Percentiles rank a stretch among this genome's conserved stretches.
phyloP scores from a whole-genome alignment of 2,797 vertebrate genomes.

The Cyprinella venusta region DNA sequence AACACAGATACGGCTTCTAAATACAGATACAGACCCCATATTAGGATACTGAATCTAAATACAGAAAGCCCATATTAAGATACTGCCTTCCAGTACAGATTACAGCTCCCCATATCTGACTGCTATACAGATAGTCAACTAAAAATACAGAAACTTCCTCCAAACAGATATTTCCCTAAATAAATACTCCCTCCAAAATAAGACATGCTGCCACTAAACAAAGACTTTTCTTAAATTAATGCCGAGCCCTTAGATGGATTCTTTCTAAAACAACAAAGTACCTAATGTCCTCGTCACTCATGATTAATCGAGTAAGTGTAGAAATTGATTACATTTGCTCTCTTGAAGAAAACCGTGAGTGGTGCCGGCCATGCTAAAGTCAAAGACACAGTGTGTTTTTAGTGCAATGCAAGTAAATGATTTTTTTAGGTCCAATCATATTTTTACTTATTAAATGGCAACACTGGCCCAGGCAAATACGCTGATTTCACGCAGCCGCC shows the following conservation, averaged over 20 bases:
- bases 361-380: neutral
- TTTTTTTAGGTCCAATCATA: neutral
- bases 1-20: constrained; percentile 9
- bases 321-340: neutral
- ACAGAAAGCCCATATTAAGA: constrained; percentile 7
- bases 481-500: too few relatives aligned
- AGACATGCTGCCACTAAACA: neutral
- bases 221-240: neutral
- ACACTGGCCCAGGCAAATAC: neutral
- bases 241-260: neutral
- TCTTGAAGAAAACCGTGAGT: neutral
- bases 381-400: neutral
- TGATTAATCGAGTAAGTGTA: neutral
- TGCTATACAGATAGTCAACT: neutral
- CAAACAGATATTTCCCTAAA: constrained; percentile 2
- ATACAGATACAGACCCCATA: neutral
- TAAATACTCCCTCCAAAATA: neutral
- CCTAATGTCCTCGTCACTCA: neutral
- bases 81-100: neutral
- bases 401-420: neutral
- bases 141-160: constrained; percentile 3
- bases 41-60: neutral
- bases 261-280: constrained; percentile 4
- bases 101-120: neutral
- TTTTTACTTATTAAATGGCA: neutral